Evolutionary conservation across 1,140 invertebrate species (phyloP), one percentile per base, ranked within the genome.

Genomic region (Fopius arisanus): DNA sequence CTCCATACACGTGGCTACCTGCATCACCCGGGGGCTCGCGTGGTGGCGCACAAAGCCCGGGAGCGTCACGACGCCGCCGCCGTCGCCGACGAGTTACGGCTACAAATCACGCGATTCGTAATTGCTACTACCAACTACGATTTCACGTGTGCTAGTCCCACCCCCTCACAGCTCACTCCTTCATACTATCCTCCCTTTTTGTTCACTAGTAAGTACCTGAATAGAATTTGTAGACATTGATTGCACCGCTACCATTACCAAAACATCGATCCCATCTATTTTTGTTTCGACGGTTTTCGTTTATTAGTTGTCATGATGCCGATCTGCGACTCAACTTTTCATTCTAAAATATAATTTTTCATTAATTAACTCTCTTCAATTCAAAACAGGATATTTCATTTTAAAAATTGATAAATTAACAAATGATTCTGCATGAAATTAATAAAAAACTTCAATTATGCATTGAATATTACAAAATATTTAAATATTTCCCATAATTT

Each of bases 71-170:
- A 83, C 81, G 82, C 82, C 81, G 80, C 79, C 80, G 81, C 79
- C 80, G 79, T 69, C 66, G 63, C 62, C 65, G 66, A 67, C 80
- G 82, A 86, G 80, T 86, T 84, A 84, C 78, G 77, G 76, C 78
- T 77, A 82, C 79, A 83, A 82, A 84, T 84, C 84, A 86, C 84
- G 84, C 84, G 79, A 86, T 83, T 78, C 79, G 82, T 84, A 86
- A 84, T 86, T 86, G 84, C 83, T 81, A 81, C 79, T 79, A 82
- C 77, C 79, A 74, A 81, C 82, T 82, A 79, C 77, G 80, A 81
- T 81, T 83, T 80, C 77, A 76, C 78, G 78, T 77, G 76, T 75
- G 37, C 67, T 23, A 59, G 54, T n/a, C 54, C 54, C 54, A 59
- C 54, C 54, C 19, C 23, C 54, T 26, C 43, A 21, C 43, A 23